Conservation (phyloP, 1,140 invertebrate species). For the Papilio dardanus region DNA sequence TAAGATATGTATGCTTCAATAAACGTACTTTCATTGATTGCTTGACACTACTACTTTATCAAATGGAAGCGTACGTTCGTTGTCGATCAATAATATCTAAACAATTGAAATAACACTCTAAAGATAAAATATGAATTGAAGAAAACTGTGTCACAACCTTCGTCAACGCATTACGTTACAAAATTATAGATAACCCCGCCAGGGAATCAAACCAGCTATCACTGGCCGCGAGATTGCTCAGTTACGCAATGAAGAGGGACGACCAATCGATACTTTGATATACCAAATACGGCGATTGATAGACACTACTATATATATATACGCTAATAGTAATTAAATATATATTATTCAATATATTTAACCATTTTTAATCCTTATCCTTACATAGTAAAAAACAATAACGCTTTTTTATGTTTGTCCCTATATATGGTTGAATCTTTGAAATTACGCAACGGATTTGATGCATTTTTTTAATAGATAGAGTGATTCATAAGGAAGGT, state of each 20-base stretch:
- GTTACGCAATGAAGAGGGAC: conserved; percentile 58
- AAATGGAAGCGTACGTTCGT: conserved; percentile 29
- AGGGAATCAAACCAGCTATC: conserved; percentile 68
- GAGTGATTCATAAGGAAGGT: too few relatives aligned
- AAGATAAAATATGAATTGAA: conserved; percentile 66
- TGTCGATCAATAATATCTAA: conserved; percentile 35
- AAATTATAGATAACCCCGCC: conserved; percentile 69
- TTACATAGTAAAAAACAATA: too few relatives aligned
- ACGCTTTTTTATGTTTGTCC: too few relatives aligned
- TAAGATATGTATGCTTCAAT: background rate
- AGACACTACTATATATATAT: too few relatives aligned
- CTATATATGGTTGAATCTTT: too few relatives aligned
- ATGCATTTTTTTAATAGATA: too few relatives aligned
- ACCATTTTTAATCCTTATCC: too few relatives aligned
- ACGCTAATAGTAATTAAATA: too few relatives aligned
- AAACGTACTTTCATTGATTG: conserved; percentile 35
- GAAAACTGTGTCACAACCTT: conserved; percentile 79
- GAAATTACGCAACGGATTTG: too few relatives aligned
- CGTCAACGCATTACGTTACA: conserved; percentile 64
- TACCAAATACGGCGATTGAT: background rate
- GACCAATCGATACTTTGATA: conserved; percentile 12
- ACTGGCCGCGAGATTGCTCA: conserved; percentile 58
- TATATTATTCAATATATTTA: too few relatives aligned
- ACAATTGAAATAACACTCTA: conserved; percentile 56
- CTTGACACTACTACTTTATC: conserved; percentile 14